Evolutionary conservation across 23 tunicate genomes (phyloP).

Genomic region (Aplidium turbinatum): DNA sequence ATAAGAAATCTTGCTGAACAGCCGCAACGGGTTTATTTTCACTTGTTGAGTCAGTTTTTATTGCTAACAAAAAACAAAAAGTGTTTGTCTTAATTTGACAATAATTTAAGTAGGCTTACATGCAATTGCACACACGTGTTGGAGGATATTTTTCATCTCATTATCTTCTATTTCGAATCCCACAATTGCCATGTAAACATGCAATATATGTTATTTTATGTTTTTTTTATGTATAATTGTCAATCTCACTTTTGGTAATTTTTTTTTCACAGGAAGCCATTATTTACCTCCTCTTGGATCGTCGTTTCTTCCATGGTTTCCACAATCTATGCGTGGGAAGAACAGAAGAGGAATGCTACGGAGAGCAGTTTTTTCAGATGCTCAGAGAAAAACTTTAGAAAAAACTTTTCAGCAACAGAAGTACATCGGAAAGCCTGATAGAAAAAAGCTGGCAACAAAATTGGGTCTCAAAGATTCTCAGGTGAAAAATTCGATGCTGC

Average conservation of each 20-base stretch:
- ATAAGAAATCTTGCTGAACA: no score
- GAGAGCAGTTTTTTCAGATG: conserved; percentile 88
- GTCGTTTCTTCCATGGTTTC: conserved; percentile 65
- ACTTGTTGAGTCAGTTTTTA: no score
- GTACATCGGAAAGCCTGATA: conserved; percentile 89
- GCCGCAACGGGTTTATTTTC: no score
- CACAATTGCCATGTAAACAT: no score
- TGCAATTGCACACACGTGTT: no score
- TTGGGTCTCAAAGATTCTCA: conserved; percentile 93
- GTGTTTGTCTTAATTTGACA: no score
- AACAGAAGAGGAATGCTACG: conserved; percentile 87
- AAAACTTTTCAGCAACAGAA: conserved; percentile 88
- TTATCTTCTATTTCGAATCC: no score
- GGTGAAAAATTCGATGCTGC: conserved; percentile 37
- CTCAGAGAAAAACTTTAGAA: conserved; percentile 75
- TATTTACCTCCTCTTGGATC: neutral
- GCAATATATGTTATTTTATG: no score
- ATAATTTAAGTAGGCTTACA: no score
- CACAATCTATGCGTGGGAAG: conserved; percentile 45
- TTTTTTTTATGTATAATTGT: neutral
- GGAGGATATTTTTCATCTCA: no score
- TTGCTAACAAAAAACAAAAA: no score
- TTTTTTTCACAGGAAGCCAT: conserved; percentile 6
- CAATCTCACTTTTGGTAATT: neutral
- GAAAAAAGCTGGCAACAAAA: conserved; percentile 79